phyloP scores from a whole-genome alignment of 2,888 invertebrate species.

The Drosophila infuscata region DNA sequence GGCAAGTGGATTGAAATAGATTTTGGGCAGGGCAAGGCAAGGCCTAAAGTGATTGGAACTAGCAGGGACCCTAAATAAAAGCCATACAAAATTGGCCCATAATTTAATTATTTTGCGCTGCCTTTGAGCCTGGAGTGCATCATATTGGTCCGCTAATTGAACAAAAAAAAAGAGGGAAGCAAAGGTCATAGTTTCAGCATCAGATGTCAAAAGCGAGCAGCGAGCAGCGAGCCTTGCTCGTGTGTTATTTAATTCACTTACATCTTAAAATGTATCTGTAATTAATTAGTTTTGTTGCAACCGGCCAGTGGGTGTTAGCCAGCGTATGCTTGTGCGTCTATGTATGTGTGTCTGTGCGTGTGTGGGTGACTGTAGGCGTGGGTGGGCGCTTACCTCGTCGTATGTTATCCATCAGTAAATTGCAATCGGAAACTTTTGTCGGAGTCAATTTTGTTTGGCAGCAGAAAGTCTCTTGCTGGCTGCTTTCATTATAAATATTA shows the following conservation, averaged over 20 bases:
- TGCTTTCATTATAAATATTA: conserved; percentile 34
- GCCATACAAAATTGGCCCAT: conserved; percentile 47
- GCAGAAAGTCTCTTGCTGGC: conserved; percentile 5
- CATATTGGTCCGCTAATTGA: conserved; percentile 34
- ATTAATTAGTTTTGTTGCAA: conserved; percentile 28
- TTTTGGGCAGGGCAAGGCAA: background rate
- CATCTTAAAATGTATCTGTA: conserved; percentile 15
- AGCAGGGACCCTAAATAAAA: conserved; percentile 19
- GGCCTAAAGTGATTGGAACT: background rate
- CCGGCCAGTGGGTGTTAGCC: background rate
- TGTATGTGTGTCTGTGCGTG: too few species aligned
- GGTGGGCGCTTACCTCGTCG: background rate
- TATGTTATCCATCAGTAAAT: conserved; percentile 22
- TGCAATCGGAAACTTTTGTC: conserved; percentile 52
- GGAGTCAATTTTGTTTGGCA: conserved; percentile 46
- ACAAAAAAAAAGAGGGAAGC: too few species aligned
- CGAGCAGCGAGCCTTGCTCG: background rate
- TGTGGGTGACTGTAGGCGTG: background rate
- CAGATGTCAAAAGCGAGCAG: conserved; percentile 7
- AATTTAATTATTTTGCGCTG: conserved; percentile 55
- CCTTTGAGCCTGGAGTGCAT: conserved; percentile 21
- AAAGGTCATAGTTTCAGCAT: conserved; percentile 21
- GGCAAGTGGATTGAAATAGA: conserved; percentile 7
- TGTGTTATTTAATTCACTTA: conserved; percentile 26
- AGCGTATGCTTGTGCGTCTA: background rate